Evolutionary conservation across 1,140 invertebrate genomes (phyloP), one percentile per base, ranked within the genome.

Genomic region (Plodia interpunctella): DNA sequence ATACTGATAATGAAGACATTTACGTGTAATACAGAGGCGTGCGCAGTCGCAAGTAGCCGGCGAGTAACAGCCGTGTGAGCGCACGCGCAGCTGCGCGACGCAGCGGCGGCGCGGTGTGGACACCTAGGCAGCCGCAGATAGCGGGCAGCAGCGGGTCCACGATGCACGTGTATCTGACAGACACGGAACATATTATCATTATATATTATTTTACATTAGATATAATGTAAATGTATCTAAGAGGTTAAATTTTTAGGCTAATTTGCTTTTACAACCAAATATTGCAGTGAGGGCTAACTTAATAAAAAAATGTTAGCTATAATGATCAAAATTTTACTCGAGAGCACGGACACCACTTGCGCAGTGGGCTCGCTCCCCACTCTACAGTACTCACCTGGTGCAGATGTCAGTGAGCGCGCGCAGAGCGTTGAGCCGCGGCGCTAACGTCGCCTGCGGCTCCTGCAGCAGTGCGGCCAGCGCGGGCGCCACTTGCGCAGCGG

Each of bases 351-450:
- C 21, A 6, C 21, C 21, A 25, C 21, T 6, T 25, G 21, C 21
- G 21, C 21, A 25, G 21, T 6, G 2, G 21, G 2, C 21, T 25
- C 21, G 21, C 21, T 2, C 21, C 21, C 21, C 21, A 25, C 21
- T 25, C 21, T 25, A 9, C 9, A 3, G 9, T 10, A 32, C 38
- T 1, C 49, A 82, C 81, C 83, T 78, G 62, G 72, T 79, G 68
- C 84, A 87, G 2, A 87, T 75, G 62, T 90, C 88, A 4, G 86
- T 77, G 65, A 90, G 81, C 21, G 78, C 80, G 2, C 80, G 68
- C 58, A 90, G 77, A 30, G 84, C 66, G 72, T 90, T 90, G 60
- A 85, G 66, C 2, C 82, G 63, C 0, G 87, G 70, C 50, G 75
- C 60, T 9, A 87, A 70, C 35, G 85, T 74, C 55, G 77, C 64